Base-by-base conservation (phyloP, 2,888 invertebrate genomes). In the Caenorhabditis sp. region DNA sequence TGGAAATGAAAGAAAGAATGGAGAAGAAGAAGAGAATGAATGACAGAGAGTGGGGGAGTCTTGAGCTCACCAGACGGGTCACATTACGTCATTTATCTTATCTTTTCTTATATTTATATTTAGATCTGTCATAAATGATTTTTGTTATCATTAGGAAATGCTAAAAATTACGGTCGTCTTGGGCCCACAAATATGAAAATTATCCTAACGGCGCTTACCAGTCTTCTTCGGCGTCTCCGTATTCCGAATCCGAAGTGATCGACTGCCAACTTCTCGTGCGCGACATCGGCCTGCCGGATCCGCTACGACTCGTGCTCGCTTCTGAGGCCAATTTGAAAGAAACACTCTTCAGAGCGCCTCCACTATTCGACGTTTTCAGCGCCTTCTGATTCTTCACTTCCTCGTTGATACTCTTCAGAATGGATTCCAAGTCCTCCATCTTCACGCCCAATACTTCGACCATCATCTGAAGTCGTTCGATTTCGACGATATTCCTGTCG, bases 211-310 rank as follows among this genome's bases (percentile, higher is more conserved):
- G 15, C 26, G 7, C 32, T 27, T 55, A 76, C 79, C 79, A 79
- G 24, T 79, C 79, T n/a, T 79, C 79, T 24, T 71, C 74, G 0
- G 79, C 79, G 30, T 79, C 79, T 24, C 59, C 75, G 46, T 79
- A 79, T 35, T 79, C 79, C 45, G 71, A 68, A 53, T 79, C 79
- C 20, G 75, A 75, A 9, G 75, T 75, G 17, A 75, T 62, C 30
- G 79, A 75, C 13, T 39, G 30, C 48, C 50, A 71, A 46, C 56
- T 63, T 56, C 30, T 55, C 1, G 52, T 46, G 24, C 48, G 7
- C 20, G 45, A 8, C 39, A 55, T 43, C 30, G 22, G 22, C 27
- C 15, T 24, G 9, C 8, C 6, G 0, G 63, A 24, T 8, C 46
- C 55, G 24, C 45, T 45, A 46, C 13, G 11, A 5, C n/a, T n/a